Evolutionary conservation across 2,113 vertebrate genomes (phyloP).

Genomic region (Cettia cetti): DNA sequence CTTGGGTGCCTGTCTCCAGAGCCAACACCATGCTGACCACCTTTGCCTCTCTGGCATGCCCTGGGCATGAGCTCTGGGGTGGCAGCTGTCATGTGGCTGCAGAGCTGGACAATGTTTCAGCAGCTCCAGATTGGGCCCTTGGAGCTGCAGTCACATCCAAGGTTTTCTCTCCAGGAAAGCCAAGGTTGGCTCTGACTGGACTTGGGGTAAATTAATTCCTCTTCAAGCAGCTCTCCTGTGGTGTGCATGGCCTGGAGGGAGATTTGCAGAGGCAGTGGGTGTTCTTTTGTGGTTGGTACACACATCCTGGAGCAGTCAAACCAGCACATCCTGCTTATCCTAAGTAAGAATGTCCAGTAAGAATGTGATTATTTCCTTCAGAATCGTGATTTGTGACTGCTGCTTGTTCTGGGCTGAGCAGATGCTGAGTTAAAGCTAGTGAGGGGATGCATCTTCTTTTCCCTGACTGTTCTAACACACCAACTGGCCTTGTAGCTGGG

Average conservation of each 20-base stretch:
- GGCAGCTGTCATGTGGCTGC: neutral
- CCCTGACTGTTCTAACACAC: neutral
- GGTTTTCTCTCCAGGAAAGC: neutral
- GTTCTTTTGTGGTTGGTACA: neutral
- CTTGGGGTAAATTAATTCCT: neutral
- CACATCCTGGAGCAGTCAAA: neutral
- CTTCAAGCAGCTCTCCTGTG: neutral
- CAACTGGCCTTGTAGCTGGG: neutral
- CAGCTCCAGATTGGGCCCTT: neutral
- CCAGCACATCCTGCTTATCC: neutral
- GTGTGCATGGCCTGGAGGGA: neutral
- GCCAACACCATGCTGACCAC: neutral
- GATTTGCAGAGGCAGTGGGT: neutral
- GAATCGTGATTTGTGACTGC: neutral
- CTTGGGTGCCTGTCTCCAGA: neutral
- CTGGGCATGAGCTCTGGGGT: neutral
- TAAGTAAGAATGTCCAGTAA: neutral
- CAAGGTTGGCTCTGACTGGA: neutral
- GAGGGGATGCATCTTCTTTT: neutral
- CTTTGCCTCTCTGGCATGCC: neutral
- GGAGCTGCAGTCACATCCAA: neutral
- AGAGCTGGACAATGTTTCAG: neutral
- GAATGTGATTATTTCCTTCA: neutral
- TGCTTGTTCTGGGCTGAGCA: neutral
- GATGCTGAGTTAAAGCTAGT: neutral